These are phyloP conservation scores for Ceraclea dissimilis DNA, from an alignment of 2,888 invertebrate species.

Conservation along the genomic window DNA sequence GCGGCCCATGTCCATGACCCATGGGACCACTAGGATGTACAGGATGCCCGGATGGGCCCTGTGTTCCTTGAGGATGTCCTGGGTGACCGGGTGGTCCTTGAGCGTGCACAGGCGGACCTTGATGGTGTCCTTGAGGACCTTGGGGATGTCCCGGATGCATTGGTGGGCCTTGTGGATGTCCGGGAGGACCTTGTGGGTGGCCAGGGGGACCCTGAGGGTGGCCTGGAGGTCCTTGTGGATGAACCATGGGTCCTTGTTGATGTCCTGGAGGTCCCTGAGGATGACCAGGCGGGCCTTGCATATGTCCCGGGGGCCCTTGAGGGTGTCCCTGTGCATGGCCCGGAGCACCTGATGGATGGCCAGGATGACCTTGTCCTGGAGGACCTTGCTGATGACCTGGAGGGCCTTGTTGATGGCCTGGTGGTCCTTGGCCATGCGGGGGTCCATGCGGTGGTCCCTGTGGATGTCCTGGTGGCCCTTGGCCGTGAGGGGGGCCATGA, in stretches of 20 bases:
- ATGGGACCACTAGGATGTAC: slow-evolving; percentile 18
- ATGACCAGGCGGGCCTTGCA: slow-evolving; percentile 18
- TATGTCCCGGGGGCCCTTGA: slow-evolving; percentile 29
- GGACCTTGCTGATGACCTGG: slow-evolving; percentile 27
- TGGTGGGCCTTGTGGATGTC: slow-evolving; percentile 31
- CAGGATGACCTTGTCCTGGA: slow-evolving; percentile 28
- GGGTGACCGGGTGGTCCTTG: slow-evolving; percentile 35
- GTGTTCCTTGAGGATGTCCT: slow-evolving; percentile 21
- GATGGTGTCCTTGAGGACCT: slow-evolving; percentile 15
- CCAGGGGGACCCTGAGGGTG: slow-evolving; percentile 17
- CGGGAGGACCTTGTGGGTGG: slow-evolving; percentile 18
- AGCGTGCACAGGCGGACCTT: slow-evolving; percentile 10
- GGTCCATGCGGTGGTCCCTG: slow-evolving; percentile 18
- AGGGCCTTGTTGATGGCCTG: slow-evolving; percentile 36
- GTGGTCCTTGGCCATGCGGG: slow-evolving; percentile 29
- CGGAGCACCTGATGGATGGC: slow-evolving; percentile 15
- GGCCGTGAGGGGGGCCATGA: slow-evolving; percentile 27
- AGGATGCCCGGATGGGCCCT: slow-evolving; percentile 17
- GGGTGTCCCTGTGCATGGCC: slow-evolving; percentile 30
- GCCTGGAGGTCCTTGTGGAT: slow-evolving; percentile 18
- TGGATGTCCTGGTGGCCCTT: slow-evolving; percentile 14
- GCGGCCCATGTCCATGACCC: slow-evolving; percentile 24
- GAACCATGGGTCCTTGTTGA: slow-evolving; percentile 15
- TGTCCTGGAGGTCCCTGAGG: slow-evolving; percentile 16
- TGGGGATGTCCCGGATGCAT: slow-evolving; percentile 19